A percentile compares a stretch with the other conserved stretches of the same genome.
Conservation (phyloP, 2,888 invertebrate genomes). For the Hirtodrosophila histrioides region DNA sequence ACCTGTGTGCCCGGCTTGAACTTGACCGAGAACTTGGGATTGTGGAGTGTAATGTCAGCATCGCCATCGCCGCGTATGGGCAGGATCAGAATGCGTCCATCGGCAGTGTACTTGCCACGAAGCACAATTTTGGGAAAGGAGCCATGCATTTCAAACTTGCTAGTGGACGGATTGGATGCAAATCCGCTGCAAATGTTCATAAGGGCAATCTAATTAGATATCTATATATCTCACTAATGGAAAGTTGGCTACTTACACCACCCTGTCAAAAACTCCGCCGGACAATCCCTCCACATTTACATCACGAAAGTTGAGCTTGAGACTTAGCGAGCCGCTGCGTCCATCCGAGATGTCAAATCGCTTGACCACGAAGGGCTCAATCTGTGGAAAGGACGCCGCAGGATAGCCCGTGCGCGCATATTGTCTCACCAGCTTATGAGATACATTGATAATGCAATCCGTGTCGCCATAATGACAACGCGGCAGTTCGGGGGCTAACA, state of each 20-base stretch:
- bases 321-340: conserved; percentile 76
- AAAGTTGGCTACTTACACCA: conserved; percentile 78
- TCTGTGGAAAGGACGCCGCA: conserved; percentile 78
- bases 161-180: conserved; percentile 75
- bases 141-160: conserved; percentile 83
- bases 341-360: conserved; percentile 82
- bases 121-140: conserved; percentile 76
- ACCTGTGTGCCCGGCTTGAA: conserved; percentile 78
- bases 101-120: conserved; percentile 83
- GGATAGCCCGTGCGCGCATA: conserved; percentile 81
- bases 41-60: conserved; percentile 78
- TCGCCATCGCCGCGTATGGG: conserved; percentile 84
- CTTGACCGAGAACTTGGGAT: conserved; percentile 81
- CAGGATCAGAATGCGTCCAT: conserved; percentile 84
- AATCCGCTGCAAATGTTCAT: conserved; percentile 73
- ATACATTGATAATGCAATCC: conserved; percentile 77
- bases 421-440: conserved; percentile 71
- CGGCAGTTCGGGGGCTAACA: conserved; percentile 79
- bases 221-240: too few relatives aligned
- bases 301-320: conserved; percentile 81
- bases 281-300: conserved; percentile 82
- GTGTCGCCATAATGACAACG: conserved; percentile 81
- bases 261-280: conserved; percentile 76
- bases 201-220: too few relatives aligned
- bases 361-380: conserved; percentile 82